These are phyloP conservation scores for Notothenia coriiceps DNA, from an alignment of 2,113 vertebrate species.

Conservation along the genomic window DNA sequence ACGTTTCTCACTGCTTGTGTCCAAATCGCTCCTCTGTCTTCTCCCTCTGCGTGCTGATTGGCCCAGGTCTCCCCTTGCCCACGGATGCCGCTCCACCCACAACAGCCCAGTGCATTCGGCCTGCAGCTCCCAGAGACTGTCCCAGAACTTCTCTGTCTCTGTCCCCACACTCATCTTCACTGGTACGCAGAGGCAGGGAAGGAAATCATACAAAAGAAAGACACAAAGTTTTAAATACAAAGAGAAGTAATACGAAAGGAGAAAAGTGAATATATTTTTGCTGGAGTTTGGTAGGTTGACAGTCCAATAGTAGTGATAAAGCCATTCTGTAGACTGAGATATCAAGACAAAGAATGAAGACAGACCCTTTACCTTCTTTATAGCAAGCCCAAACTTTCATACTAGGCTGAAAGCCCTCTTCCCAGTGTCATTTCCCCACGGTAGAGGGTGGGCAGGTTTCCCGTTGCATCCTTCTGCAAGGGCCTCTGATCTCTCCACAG, in stretches of 20 bases:
- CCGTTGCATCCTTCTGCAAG: constrained; percentile 3
- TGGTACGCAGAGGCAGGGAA: constrained; percentile 91
- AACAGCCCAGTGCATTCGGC: constrained; percentile 99
- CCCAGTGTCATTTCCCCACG: neutral
- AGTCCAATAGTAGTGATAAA: neutral
- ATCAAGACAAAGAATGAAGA: constrained; percentile 8
- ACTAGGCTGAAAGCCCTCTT: constrained; percentile 9
- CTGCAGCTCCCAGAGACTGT: constrained; percentile 96
- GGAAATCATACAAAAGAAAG: constrained; percentile 33
- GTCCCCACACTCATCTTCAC: constrained; percentile 99
- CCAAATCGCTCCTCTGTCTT: constrained; percentile 61
- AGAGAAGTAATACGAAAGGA: neutral
- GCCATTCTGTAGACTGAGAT: neutral
- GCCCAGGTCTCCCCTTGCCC: constrained; percentile 98
- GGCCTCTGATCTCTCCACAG: constrained; percentile 31
- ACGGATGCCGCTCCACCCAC: constrained; percentile 99
- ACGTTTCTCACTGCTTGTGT: constrained; percentile 66
- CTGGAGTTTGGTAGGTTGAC: constrained; percentile 7
- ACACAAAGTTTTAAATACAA: constrained; percentile 6
- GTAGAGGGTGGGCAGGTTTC: constrained; percentile 14
- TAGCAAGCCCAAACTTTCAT: neutral
- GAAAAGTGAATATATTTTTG: neutral
- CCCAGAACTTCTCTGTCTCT: constrained; percentile 99
- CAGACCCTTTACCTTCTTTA: constrained; percentile 3
- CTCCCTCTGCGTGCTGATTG: constrained; percentile 86